Evolutionary conservation across 2,113 vertebrate genomes (phyloP), one percentile per base, ranked within the genome.

Genomic region (Butorides virescens): DNA sequence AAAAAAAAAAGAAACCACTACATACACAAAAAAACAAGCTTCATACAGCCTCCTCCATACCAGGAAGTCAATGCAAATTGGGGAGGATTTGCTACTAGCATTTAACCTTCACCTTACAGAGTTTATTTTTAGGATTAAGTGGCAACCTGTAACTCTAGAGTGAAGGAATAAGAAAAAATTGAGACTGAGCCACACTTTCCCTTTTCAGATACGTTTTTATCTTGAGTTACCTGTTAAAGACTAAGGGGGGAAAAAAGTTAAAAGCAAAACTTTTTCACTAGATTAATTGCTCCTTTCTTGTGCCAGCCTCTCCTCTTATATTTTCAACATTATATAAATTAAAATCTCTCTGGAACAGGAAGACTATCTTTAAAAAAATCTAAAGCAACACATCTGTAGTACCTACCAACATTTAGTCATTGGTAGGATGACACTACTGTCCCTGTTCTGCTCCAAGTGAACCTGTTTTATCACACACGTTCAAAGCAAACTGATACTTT

Each of bases 11-110:
- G 15, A 14, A 34, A 26, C 26, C 15, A 62, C 42, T 29, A 77
- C 22, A 47, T 20, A 47, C 47, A 49, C 47, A 61, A 46, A 34
- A 56, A 26, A 10, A 0, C 26, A 74, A 79, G 34, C 29, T 94
- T 74, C 39, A 67, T 68, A 68, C n/a, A 89, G 34, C 44, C 76
- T 85, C 49, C 44, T 95, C 73, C 34, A 58, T 61, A 92, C 34
- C 66, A 89, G 76, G 39, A 91, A 82, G 80, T 82, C 66, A 82
- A 52, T 36, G 59, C 58, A 95, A 92, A 95, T 27, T n/a, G 62
- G 44, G 70, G 92, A 90, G 66, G 62, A 92, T 92, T 95, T 95
- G 83, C 77, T 73, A 73, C 49, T n/a, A 74, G 49, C 72, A 92
- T 73, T 93, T 92, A 82, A 93, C 86, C 92, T 89, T 90, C 80